Base-by-base conservation (phyloP, 1,140 invertebrate species). In the Gonioctena quinquepunctata region DNA sequence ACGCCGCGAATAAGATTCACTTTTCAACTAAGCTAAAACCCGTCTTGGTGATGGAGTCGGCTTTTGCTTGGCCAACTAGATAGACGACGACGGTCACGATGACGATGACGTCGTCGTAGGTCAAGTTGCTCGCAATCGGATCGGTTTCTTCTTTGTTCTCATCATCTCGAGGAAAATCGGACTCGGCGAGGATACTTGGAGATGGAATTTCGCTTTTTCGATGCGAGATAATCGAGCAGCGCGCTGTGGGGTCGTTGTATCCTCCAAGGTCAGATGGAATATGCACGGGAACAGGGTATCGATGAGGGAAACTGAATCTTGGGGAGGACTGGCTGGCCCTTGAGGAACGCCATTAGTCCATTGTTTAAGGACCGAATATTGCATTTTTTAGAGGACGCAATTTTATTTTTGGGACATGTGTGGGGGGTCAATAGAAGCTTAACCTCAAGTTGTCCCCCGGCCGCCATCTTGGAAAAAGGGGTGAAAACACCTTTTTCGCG, bases 1-100 rank as follows among this genome's bases (percentile, higher is more conserved):
- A n/a, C 27, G 23, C 23, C 60, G 23, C 26, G 23, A 22, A 62
- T 62, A 62, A 62, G 60, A 62, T 62, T 62, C 60, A 62, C 60
- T 62, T 62, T 62, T 62, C 60, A 33, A 62, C 60, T 62, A 33
- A 48, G 18, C 18, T 33, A n/a, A 62, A 62, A 60, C 25, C 21
- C 13, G 7, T 60, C 52, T 54, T 54, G 52, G n/a, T n/a, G n/a
- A n/a, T 54, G 52, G 33, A 42, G 33, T 42, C 19, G 52, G 52
- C 52, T 54, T 54, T 54, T 54, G 52, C 52, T 54, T 18, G 19
- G 33, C 33, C 33, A 42, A 42, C 33, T 42, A 42, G 33, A n/a
- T n/a, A n/a, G n/a, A n/a, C n/a, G n/a, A 42, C 33, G 21, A 23
- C 56, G 56, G 23, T 59, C 56, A 59, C 25, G 56, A 59, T 59